phyloP scores from a whole-genome alignment of 2,888 invertebrate species.

The Conus canariensis region DNA sequence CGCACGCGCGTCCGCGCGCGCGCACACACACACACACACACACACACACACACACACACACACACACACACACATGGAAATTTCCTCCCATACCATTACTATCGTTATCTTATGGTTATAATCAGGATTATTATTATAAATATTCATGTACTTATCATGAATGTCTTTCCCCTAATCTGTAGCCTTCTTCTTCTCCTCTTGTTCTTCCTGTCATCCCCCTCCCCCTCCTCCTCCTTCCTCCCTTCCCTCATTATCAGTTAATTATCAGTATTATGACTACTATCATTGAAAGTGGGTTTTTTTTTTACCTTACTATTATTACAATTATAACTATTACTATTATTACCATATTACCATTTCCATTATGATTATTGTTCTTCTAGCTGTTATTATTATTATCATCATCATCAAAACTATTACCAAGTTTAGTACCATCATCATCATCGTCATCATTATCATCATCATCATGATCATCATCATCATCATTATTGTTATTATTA shows the following conservation, averaged over 20 bases:
- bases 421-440: no score
- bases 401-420: no score
- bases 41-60: neutral
- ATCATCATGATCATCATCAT: no score
- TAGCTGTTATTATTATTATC: no score
- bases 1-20: neutral
- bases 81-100: neutral
- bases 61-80: neutral
- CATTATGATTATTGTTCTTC: no score
- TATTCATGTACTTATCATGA: neutral
- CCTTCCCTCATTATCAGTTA: neutral
- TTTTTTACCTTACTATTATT: neutral
- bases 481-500: no score
- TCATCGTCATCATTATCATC: no score
- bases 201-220: neutral
- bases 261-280: no score
- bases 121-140: neutral
- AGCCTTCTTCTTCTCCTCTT: neutral
- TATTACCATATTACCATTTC: neutral
- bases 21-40: neutral
- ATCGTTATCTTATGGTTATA: neutral
- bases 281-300: neutral
- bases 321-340: neutral
- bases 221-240: neutral
- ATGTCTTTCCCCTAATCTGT: neutral